Percentiles rank a stretch among this genome's conserved stretches.
Conservation (phyloP, 2,113 vertebrate species). For the Albula glossodonta region DNA sequence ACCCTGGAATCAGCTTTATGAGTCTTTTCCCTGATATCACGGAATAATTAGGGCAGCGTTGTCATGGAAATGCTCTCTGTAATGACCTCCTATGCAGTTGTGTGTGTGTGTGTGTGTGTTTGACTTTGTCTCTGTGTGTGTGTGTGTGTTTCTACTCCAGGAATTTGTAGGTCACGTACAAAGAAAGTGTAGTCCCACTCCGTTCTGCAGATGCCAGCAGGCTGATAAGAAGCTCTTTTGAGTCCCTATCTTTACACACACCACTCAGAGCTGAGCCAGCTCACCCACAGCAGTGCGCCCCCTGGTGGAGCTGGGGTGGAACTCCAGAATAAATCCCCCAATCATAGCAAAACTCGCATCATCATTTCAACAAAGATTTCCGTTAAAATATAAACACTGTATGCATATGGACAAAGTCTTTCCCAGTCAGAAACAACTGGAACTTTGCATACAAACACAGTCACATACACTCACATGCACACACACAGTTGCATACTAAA, state of each 20-base stretch:
- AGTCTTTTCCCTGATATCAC: no score
- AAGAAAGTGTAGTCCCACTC: not conserved
- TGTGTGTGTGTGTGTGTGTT: constrained; percentile 12
- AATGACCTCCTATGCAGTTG: constrained; percentile 38
- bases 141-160: not conserved
- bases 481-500: no score
- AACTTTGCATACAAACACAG: not conserved
- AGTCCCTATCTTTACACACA: not conserved
- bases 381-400: not conserved
- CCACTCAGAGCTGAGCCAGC: not conserved
- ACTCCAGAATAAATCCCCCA: not conserved
- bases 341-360: not conserved
- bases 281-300: not conserved
- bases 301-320: not conserved
- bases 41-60: not conserved
- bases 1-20: no score
- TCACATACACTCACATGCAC: no score
- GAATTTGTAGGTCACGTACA: not conserved
- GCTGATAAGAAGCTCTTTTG: not conserved
- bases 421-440: not conserved
- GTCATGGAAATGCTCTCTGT: constrained; percentile 38
- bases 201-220: not conserved
- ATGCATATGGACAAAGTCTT: not conserved
- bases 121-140: constrained; percentile 31
- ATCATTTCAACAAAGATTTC: no score